Base-by-base conservation (phyloP, 2,888 invertebrate species). In the Melolontha melolontha region DNA sequence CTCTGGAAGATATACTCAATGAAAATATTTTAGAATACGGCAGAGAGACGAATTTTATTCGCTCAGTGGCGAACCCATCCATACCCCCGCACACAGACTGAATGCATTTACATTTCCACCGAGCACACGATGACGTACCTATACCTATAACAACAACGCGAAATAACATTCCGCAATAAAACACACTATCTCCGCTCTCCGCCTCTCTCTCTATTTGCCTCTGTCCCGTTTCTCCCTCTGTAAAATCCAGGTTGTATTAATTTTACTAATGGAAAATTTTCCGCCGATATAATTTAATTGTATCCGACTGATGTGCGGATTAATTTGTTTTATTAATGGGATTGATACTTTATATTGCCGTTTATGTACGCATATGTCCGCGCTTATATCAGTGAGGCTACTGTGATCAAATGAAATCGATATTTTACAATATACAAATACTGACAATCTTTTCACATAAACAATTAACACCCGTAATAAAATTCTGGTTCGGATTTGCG, bases 1-100 rank as follows among this genome's bases (percentile, higher is more conserved):
- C 76, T 75, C 57, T 11, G 27, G 41, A 8, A 27, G 12, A 22
- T 57, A 42, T 27, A 57, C 57, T 29, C 42, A 12, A 57, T 79
- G 79, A 79, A 79, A 79, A 80, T 80, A 80, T 80, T 80, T 79
- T 77, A 78, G 79, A 78, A 79, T 77, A 76, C 22, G 69, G 70
- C n/a, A 22, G 17, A 22, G 17, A 41, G 57, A 27, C 11, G 49
- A 49, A 69, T 73, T 74, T 75, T 73, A 72, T 73, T 73, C 72
- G 73, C 72, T 63, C 34, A 34, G 34, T 34, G 10, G 34, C 6
- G 6, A 6, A 34, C 6, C 34, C 34, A 34, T 34, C 34, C 34
- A 34, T 34, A 34, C 34, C 34, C 22, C 34, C 34, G 34, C 6
- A 34, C 10, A 34, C 34, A 34, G 17, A 49, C 49, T 49, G 41